Evolutionary conservation across 2,888 invertebrate species (phyloP).

Genomic region (Drosophila stalkeri): DNA sequence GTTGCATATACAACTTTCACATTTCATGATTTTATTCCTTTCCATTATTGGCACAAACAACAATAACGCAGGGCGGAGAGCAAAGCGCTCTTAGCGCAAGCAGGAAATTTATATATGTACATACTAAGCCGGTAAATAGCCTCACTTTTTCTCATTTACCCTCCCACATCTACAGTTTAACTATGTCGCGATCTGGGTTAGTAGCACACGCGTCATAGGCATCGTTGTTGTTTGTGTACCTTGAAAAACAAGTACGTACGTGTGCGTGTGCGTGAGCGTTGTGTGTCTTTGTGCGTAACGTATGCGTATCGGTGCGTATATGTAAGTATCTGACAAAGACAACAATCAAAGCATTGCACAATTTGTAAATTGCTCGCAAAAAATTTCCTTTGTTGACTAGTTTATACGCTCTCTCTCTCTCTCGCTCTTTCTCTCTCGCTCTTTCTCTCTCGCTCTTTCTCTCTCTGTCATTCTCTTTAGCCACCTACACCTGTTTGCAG

Average conservation of each 20-base stretch:
- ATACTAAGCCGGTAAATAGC: constrained; percentile 38
- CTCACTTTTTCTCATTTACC: no score
- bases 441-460: constrained; percentile 40
- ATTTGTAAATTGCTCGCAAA: constrained; percentile 30
- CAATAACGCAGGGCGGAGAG: constrained; percentile 14
- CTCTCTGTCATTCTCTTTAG: constrained; percentile 27
- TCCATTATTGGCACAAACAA: constrained; percentile 47
- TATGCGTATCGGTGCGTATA: constrained; percentile 1
- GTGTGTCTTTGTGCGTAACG: no score
- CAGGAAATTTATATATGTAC: constrained; percentile 27
- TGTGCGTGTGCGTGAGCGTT: constrained; percentile 3
- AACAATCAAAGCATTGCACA: constrained; percentile 27
- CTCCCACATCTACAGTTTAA: constrained; percentile 1
- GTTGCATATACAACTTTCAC: constrained; percentile 45
- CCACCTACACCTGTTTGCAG: constrained; percentile 67
- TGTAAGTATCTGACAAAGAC: background rate
- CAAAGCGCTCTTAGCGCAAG: constrained; percentile 5
- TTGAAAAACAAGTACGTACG: constrained; percentile 35
- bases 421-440: constrained; percentile 45
- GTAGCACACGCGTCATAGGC: constrained; percentile 50
- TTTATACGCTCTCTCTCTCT: constrained; percentile 40
- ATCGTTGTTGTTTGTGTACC: constrained; percentile 40
- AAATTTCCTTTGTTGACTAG: constrained; percentile 39
- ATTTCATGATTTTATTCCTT: constrained; percentile 58
- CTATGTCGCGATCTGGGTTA: constrained; percentile 44